Conservation (phyloP, 2,888 invertebrate genomes). For the Orchesellides sinensis region DNA sequence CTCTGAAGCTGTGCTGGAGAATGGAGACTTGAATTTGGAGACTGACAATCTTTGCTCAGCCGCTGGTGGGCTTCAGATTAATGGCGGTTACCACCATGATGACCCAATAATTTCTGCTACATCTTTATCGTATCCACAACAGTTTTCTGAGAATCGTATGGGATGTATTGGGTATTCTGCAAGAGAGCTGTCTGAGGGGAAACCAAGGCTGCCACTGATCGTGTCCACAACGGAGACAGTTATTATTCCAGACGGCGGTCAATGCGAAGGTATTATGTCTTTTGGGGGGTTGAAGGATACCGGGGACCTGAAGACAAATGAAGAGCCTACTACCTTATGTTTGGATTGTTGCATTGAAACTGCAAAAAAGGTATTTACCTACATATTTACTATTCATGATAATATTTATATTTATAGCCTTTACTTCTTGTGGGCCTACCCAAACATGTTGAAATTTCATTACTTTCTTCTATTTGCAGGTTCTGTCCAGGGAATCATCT, state of each 20-base stretch:
- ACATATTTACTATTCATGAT: too few species aligned
- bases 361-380: conserved; percentile 14
- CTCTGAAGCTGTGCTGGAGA: background rate
- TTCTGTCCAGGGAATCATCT: conserved; percentile 21
- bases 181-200: background rate
- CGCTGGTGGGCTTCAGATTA: conserved; percentile 3
- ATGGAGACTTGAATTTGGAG: background rate
- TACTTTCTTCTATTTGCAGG: too few species aligned
- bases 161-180: background rate
- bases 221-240: conserved; percentile 42
- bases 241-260: conserved; percentile 16
- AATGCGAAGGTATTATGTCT: background rate
- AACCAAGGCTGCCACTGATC: conserved; percentile 27
- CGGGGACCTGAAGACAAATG: background rate
- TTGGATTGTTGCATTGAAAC: conserved; percentile 29
- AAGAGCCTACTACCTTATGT: conserved; percentile 12
- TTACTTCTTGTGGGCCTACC: too few species aligned
- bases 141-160: too few species aligned
- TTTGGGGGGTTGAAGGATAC: background rate
- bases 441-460: too few species aligned
- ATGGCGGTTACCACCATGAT: too few species aligned
- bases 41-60: conserved; percentile 19
- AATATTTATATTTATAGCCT: too few species aligned
- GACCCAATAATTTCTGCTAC: too few species aligned
- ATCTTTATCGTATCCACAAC: too few species aligned